These are phyloP conservation scores for Boulengeromyrus knoepffleri DNA, from an alignment of 2,113 vertebrate genomes.

Conservation along the genomic window DNA sequence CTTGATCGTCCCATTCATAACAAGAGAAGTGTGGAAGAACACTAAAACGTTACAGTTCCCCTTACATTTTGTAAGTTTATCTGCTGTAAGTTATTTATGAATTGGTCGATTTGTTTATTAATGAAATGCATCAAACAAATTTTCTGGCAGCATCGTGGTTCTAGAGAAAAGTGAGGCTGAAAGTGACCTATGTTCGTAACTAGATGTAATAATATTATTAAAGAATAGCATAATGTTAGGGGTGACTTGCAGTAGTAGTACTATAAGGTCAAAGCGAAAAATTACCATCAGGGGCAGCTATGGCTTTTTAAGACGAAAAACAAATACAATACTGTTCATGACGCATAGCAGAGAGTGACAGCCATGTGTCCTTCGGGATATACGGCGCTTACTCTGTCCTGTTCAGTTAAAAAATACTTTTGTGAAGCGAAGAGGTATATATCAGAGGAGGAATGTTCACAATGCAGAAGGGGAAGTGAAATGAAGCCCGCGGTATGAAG, in stretches of 20 bases:
- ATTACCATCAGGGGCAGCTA: background rate
- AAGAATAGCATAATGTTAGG: background rate
- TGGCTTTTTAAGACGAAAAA: background rate
- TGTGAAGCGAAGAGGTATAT: background rate
- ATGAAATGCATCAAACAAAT: background rate
- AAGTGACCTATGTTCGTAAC: background rate
- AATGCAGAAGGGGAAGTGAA: background rate
- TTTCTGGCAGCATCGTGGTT: background rate
- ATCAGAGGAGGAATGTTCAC: background rate
- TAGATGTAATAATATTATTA: background rate
- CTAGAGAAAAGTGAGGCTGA: background rate
- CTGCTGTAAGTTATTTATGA: background rate
- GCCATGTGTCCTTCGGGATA: background rate
- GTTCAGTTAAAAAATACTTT: background rate
- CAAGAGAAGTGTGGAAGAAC: background rate
- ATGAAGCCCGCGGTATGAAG: slow-evolving; percentile 37
- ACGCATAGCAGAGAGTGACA: background rate
- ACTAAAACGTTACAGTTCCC: background rate
- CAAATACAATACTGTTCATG: background rate
- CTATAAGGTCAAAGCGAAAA: background rate
- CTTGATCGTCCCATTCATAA: background rate
- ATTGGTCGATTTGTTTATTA: background rate
- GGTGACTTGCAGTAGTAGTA: background rate
- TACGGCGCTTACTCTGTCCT: background rate
- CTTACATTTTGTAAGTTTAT: background rate